These are phyloP conservation scores for Prunella fulvescens DNA, from an alignment of 2,113 vertebrate genomes.

Conservation along the genomic window DNA sequence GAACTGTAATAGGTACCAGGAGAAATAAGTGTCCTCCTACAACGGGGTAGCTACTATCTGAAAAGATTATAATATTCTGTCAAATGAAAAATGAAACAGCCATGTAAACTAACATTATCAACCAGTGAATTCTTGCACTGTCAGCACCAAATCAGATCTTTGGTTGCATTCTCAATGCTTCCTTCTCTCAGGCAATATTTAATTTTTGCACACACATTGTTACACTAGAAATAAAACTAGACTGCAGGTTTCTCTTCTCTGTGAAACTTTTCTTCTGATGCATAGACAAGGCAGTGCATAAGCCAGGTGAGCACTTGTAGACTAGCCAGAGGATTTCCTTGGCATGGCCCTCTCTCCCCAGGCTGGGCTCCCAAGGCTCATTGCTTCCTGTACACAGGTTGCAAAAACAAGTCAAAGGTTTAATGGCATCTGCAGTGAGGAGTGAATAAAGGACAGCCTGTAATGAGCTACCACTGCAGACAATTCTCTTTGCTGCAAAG, in stretches of 20 bases:
- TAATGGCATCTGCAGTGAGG: neutral
- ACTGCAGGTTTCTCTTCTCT: neutral
- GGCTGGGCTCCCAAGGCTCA: neutral
- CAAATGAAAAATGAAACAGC: neutral
- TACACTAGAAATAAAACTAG: neutral
- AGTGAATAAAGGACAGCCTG: neutral
- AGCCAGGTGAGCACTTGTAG: fast-evolving
- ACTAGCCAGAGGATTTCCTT: neutral
- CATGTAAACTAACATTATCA: neutral
- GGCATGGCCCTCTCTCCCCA: neutral
- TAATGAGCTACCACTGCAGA: neutral
- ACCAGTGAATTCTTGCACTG: neutral
- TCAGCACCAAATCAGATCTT: neutral
- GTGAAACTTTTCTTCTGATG: neutral
- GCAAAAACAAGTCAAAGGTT: neutral
- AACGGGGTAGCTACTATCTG: neutral
- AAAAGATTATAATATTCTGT: neutral
- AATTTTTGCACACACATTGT: neutral
- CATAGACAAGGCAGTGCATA: neutral
- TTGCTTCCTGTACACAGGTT: neutral
- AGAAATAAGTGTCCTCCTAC: neutral
- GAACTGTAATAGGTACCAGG: neutral
- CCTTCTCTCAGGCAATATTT: neutral
- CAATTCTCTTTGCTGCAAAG: neutral
- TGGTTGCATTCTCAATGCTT: neutral